These are phyloP conservation scores for Chaenocephalus aceratus DNA, from an alignment of 2,113 vertebrate genomes.

Conservation along the genomic window DNA sequence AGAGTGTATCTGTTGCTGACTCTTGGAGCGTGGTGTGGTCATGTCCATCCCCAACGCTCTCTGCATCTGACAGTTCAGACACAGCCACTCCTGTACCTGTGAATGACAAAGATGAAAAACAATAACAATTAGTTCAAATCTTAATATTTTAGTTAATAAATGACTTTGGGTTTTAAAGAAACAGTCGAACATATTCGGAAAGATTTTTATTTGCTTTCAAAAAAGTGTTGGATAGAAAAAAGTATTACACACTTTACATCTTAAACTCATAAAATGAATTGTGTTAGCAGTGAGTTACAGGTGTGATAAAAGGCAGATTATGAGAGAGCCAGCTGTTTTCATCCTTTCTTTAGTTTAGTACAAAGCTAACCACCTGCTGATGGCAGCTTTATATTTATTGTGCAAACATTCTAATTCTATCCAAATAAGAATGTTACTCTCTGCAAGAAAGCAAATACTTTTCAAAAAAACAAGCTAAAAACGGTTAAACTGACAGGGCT, in stretches of 20 bases:
- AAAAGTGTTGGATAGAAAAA: background rate
- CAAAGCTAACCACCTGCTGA: background rate
- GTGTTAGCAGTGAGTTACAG: background rate
- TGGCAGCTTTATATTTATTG: background rate
- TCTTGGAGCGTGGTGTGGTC: conserved; percentile 97
- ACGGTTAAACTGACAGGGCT: background rate
- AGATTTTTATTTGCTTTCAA: background rate
- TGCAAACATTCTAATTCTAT: background rate
- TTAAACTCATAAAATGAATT: background rate
- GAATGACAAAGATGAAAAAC: conserved; percentile 47
- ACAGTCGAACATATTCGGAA: background rate
- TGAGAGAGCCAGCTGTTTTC: background rate
- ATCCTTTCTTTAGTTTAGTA: background rate
- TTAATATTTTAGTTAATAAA: background rate
- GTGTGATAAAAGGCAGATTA: background rate
- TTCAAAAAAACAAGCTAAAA: background rate
- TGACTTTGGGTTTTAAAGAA: background rate
- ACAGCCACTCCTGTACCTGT: conserved; percentile 98
- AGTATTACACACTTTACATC: background rate
- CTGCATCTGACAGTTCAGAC: conserved; percentile 99
- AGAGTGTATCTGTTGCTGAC: conserved; percentile 96
- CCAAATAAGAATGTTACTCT: background rate
- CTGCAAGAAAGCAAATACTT: background rate
- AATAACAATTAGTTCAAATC: background rate
- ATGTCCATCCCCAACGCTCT: conserved; percentile 98